Percentiles rank a stretch among this genome's conserved stretches.
Evolutionary conservation across 2,797 vertebrate genomes (phyloP).

Genomic region (Lophotriccus pileatus): DNA sequence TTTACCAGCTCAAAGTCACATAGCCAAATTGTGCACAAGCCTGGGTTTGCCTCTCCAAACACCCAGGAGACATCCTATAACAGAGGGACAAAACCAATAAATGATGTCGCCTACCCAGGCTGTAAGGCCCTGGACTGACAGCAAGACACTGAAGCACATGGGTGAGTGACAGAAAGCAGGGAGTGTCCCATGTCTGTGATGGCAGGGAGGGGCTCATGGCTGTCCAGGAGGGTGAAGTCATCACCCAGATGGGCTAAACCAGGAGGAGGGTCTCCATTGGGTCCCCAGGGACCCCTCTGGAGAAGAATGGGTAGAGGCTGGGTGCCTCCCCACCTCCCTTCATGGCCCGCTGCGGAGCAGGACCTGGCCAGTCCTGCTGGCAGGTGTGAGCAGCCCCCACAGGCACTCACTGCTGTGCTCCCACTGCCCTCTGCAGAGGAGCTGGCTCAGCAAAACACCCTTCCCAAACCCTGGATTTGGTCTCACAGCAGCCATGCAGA

Average conservation of each 20-base stretch:
- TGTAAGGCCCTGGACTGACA: neutral
- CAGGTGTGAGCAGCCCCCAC: neutral
- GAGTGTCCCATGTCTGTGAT: neutral
- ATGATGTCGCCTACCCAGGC: neutral
- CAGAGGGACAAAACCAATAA: neutral
- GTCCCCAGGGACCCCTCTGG: neutral
- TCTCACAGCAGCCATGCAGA: fast-evolving
- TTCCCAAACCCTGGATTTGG: neutral
- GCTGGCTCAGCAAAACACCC: neutral
- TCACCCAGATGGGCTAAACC: neutral
- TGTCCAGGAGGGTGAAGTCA: neutral
- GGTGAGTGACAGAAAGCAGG: neutral
- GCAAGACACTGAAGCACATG: neutral
- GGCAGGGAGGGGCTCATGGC: fast-evolving
- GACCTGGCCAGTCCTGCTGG: neutral
- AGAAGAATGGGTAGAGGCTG: neutral
- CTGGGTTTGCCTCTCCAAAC: neutral
- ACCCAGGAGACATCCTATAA: neutral
- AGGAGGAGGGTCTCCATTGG: fast-evolving
- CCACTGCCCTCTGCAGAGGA: neutral
- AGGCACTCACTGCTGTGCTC: neutral
- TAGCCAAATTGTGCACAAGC: neutral
- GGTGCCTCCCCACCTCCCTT: neutral
- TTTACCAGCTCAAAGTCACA: neutral
- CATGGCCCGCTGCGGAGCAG: neutral